Evolutionary conservation across 2,888 invertebrate genomes (phyloP).

Genomic region (Sturmia bella): DNA sequence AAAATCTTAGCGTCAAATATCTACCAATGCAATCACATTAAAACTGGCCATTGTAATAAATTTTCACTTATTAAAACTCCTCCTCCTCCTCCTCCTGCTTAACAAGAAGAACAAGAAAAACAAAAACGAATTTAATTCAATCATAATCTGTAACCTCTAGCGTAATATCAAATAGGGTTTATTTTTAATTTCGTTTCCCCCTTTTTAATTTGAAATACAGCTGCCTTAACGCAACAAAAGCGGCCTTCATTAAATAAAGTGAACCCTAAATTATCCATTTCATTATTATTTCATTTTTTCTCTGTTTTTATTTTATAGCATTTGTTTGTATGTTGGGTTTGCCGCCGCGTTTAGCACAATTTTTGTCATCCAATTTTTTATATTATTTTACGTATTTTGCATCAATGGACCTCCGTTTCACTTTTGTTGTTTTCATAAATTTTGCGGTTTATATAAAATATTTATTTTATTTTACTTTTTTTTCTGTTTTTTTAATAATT

Average conservation of each 20-base stretch:
- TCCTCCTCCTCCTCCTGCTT: no score
- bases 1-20: no score
- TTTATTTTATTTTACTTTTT: slow-evolving; percentile 34
- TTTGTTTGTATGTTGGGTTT: no score
- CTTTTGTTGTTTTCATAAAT: slow-evolving; percentile 34
- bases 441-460: slow-evolving; percentile 24
- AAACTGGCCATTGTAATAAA: no score
- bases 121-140: slow-evolving; percentile 4
- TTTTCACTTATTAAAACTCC: no score
- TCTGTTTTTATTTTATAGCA: background rate
- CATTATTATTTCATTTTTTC: slow-evolving; percentile 27
- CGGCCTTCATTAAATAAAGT: background rate
- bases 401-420: slow-evolving; percentile 3
- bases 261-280: slow-evolving; percentile 21
- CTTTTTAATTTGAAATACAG: background rate
- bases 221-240: background rate
- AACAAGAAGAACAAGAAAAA: background rate
- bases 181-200: background rate
- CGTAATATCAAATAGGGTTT: background rate
- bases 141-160: slow-evolving; percentile 7
- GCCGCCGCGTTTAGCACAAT: background rate
- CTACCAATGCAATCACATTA: no score
- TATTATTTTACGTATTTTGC: background rate
- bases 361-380: slow-evolving; percentile 7
- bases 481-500: slow-evolving; percentile 27